These are phyloP conservation scores for Chymomyza procnemis DNA, from an alignment of 2,888 invertebrate genomes.

Conservation along the genomic window DNA sequence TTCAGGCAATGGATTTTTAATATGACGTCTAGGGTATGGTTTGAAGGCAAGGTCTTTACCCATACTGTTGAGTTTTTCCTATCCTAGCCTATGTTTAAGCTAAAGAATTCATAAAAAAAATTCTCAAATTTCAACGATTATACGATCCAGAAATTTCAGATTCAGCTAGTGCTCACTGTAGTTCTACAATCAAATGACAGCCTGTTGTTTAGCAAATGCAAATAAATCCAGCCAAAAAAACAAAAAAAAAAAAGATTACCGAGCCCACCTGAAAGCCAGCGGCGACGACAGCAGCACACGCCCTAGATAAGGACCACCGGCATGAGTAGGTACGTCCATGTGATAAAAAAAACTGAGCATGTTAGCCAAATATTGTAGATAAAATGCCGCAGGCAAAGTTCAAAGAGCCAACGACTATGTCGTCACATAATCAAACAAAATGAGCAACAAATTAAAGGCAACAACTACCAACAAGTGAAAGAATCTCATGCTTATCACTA, in stretches of 20 bases:
- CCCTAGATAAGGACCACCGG: conserved; percentile 54
- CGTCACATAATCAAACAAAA: conserved; percentile 54
- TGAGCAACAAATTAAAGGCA: conserved; percentile 61
- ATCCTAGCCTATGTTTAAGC: no score
- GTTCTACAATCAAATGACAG: conserved; percentile 17
- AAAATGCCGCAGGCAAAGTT: conserved; percentile 45
- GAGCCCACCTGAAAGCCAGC: conserved; percentile 19
- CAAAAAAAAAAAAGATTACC: background rate
- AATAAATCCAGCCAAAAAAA: conserved; percentile 40
- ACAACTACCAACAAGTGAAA: conserved; percentile 35
- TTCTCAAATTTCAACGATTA: no score
- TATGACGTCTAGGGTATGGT: no score
- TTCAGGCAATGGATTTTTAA: no score
- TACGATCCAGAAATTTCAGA: background rate
- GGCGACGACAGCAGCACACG: conserved; percentile 42
- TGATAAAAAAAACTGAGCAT: conserved; percentile 1
- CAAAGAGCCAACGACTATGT: conserved; percentile 55
- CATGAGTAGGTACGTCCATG: background rate
- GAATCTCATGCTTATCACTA: background rate
- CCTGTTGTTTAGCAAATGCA: conserved; percentile 41
- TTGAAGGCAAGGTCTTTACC: no score
- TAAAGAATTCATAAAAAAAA: no score
- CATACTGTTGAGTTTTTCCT: no score
- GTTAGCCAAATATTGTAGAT: conserved; percentile 21
- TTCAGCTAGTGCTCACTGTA: background rate